Percentiles rank a stretch among this genome's conserved stretches.
Conservation (phyloP, 2,888 invertebrate species). For the Drosophila cognata region DNA sequence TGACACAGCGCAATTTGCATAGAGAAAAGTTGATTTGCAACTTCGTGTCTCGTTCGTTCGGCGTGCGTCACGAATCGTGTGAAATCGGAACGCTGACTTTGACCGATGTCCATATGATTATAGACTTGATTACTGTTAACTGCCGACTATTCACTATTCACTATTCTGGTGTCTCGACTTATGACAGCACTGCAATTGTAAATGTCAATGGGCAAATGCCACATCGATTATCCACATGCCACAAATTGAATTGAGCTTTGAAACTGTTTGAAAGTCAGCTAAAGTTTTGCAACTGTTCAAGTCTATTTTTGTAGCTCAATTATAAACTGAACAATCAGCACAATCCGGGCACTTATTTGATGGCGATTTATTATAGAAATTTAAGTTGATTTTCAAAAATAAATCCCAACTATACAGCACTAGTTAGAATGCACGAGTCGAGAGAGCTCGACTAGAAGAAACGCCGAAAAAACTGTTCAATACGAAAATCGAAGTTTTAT, state of each 20-base stretch:
- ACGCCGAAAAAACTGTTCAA: too few relatives aligned
- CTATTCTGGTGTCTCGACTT: not conserved
- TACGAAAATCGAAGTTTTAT: too few relatives aligned
- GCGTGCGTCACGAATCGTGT: slow-evolving; percentile 20
- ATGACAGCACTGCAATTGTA: slow-evolving; percentile 14
- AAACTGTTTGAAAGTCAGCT: not conserved
- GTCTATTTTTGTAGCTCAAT: not conserved
- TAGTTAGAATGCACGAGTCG: not conserved
- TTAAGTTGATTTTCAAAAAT: accelerated
- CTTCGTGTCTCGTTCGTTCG: not conserved
- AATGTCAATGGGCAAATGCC: slow-evolving; percentile 27
- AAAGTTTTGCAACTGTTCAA: not conserved
- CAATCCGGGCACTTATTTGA: not conserved
- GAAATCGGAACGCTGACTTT: slow-evolving; percentile 46
- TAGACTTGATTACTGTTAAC: slow-evolving; percentile 9
- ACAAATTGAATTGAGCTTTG: not conserved
- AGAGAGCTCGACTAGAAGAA: too few relatives aligned
- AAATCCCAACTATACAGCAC: accelerated
- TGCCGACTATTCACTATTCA: not conserved
- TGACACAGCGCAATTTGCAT: slow-evolving; percentile 4
- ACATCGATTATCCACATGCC: slow-evolving; percentile 1
- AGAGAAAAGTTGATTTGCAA: slow-evolving; percentile 43
- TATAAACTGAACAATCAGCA: not conserved
- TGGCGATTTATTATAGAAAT: not conserved
- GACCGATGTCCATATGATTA: slow-evolving; percentile 58